Base-by-base conservation (phyloP, 23 tunicate species). In the Ciona savignyi region DNA sequence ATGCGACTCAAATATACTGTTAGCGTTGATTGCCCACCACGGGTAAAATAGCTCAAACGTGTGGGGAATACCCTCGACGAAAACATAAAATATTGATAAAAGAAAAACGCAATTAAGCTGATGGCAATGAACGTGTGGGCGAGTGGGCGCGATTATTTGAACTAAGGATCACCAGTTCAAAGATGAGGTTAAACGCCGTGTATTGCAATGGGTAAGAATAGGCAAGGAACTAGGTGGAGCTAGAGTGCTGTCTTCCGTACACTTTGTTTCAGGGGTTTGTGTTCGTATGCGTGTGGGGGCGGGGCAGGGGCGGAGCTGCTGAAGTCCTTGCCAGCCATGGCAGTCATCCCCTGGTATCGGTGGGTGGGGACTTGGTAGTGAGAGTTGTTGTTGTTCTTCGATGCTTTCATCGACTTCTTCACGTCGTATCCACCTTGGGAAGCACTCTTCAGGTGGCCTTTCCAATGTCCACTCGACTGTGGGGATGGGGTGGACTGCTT, bases 351-450 rank as follows among this genome's bases (percentile, higher is more conserved):
- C n/a, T 71, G 84, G 62, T 79, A 71, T 0, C 84, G 70, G 15
- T 49, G 62, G 2, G 84, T 79, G 19, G 84, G 84, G 2, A 79
- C 84, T 63, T 79, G 84, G 56, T 79, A 79, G 35, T 79, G 84
- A 2, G 84, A 79, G 21, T 71, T 42, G 60, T 29, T 22, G 70
- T 71, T 79, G 70, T 79, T 79, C 29, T 79, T 79, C 24, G 66
- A 49, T 1, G 25, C 2, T 30, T 49, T 62, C 23, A 27, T 70
- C 25, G 34, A 30, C 4, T 20, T 25, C 32, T 60, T 30, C 32
- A 68, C 22, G 68, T 74, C 78, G 4, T 19, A 28, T 4, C 22
- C 34, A 26, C 42, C 30, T 3, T 33, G 26, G 32, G 78, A 56
- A 23, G 74, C 51, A 1, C 84, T 29, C 28, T 31, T 30, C 22